Conservation (phyloP, 2,797 vertebrate species). For the Parotocinclus haroldoi region DNA sequence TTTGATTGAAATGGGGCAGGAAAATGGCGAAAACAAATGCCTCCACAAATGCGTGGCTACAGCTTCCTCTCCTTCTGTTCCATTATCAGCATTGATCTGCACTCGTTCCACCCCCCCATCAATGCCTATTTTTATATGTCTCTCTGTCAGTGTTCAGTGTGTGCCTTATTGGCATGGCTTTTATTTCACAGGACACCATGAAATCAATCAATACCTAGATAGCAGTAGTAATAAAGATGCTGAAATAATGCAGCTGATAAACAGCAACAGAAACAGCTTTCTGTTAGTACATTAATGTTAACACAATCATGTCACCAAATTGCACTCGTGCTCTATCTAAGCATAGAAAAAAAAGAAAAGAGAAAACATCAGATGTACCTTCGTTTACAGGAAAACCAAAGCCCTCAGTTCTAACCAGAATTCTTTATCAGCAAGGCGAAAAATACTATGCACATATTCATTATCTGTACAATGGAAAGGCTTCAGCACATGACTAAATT, state of each 20-base stretch:
- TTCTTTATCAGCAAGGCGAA: background rate
- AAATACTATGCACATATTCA: conserved; percentile 4
- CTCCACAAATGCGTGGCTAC: conserved; percentile 36
- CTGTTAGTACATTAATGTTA: too few relatives aligned
- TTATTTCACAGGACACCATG: background rate
- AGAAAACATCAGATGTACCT: conserved; percentile 35
- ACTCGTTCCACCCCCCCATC: conserved; percentile 17
- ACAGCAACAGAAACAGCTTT: too few relatives aligned
- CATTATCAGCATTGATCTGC: conserved; percentile 56
- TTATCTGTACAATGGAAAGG: conserved; percentile 11
- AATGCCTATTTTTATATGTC: background rate
- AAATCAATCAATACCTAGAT: conserved; percentile 11
- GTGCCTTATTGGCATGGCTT: background rate
- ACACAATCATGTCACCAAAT: background rate
- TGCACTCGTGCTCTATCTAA: conserved; percentile 27
- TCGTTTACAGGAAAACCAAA: conserved; percentile 10
- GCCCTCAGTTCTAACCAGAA: conserved; percentile 16
- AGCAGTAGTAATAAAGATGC: background rate
- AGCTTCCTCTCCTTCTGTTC: conserved; percentile 46
- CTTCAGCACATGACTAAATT: conserved; percentile 18
- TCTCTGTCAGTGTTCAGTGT: conserved; percentile 1
- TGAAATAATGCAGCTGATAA: background rate
- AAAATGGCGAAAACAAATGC: conserved; percentile 35
- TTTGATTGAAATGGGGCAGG: conserved; percentile 38
- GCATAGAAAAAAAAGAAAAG: conserved; percentile 11